A percentile compares a stretch with the other conserved stretches of the same genome.
phyloP scores from a whole-genome alignment of 2,888 invertebrate species.

The Harpalus rufipes region DNA sequence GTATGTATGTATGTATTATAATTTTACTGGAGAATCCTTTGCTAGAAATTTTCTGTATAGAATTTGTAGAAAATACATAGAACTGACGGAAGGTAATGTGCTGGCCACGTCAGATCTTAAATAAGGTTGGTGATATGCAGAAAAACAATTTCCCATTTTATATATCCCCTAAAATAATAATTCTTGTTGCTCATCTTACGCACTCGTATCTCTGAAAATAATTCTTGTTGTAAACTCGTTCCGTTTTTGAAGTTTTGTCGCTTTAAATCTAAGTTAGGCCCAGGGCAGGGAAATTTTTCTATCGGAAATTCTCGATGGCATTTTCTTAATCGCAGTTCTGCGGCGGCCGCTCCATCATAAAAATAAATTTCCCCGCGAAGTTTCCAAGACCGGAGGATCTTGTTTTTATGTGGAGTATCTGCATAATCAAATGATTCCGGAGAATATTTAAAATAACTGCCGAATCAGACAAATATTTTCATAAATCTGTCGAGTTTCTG shows the following conservation, averaged over 20 bases:
- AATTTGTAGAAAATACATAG: too few species aligned
- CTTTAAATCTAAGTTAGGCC: slow-evolving; percentile 21
- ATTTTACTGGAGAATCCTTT: too few species aligned
- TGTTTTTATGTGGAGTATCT: slow-evolving; percentile 75
- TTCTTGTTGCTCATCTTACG: background rate
- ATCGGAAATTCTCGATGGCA: slow-evolving; percentile 64
- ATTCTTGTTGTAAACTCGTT: slow-evolving; percentile 42
- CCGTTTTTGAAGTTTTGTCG: slow-evolving; percentile 39
- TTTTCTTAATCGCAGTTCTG: slow-evolving; percentile 66
- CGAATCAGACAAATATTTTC: slow-evolving; percentile 78
- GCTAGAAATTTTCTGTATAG: too few species aligned
- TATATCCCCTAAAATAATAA: too few species aligned
- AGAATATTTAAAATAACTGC: slow-evolving; percentile 78
- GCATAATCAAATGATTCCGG: slow-evolving; percentile 77
- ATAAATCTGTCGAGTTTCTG: slow-evolving; percentile 78
- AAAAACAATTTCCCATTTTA: too few species aligned
- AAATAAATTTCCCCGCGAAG: slow-evolving; percentile 64
- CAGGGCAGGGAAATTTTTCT: slow-evolving; percentile 19
- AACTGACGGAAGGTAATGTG: too few species aligned
- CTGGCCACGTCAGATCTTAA: too few species aligned
- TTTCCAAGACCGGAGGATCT: slow-evolving; percentile 69
- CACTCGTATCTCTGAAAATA: background rate
- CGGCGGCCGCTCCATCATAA: slow-evolving; percentile 64
- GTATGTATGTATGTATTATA: too few species aligned
- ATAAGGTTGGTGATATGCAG: too few species aligned